phyloP scores from a whole-genome alignment of 2,888 invertebrate genomes.

The Calameuta pallipes region DNA sequence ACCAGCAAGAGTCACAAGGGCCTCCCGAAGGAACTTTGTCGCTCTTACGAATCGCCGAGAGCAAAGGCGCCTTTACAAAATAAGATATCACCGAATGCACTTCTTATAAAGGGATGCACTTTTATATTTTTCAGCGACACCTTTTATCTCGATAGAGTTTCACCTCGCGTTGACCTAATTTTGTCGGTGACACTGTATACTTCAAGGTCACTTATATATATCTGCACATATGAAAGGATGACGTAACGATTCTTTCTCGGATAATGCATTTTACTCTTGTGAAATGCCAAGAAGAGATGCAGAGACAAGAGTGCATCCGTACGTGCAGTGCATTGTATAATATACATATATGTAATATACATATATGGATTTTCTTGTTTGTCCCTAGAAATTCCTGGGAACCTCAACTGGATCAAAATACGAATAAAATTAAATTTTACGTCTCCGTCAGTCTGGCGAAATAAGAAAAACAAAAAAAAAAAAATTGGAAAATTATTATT shows the following conservation, averaged over 20 bases:
- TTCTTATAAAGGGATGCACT: background rate
- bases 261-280: background rate
- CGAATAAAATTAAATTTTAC: background rate
- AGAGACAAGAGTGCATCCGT: background rate
- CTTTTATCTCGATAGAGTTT: background rate
- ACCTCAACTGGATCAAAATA: background rate
- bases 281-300: background rate
- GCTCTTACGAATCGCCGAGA: background rate
- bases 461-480: background rate
- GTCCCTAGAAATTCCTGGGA: background rate
- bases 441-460: background rate
- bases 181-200: background rate
- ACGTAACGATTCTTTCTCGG: background rate
- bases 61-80: background rate
- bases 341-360: no score
- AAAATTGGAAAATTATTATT: background rate
- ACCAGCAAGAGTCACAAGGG: background rate
- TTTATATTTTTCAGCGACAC: background rate
- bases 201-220: background rate
- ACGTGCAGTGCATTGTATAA: background rate
- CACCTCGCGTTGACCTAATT: background rate
- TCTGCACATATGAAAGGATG: no score
- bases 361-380: background rate
- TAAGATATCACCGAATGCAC: background rate
- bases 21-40: background rate